Percentiles rank a stretch among this genome's conserved stretches.
These are phyloP conservation scores for Zeus faber DNA, from an alignment of 2,113 vertebrate species.

Conservation along the genomic window DNA sequence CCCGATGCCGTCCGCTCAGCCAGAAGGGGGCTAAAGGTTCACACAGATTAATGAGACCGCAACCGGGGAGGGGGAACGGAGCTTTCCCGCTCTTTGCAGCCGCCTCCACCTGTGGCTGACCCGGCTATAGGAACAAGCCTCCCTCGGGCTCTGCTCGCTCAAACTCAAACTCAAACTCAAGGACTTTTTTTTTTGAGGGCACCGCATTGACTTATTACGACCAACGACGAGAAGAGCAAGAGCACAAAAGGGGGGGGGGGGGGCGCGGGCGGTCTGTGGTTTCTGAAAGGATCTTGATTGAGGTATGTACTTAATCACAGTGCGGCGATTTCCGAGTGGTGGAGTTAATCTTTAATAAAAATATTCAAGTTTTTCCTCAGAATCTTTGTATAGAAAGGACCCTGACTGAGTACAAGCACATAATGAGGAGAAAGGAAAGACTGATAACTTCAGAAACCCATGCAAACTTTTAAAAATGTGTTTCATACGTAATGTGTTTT, in stretches of 20 bases:
- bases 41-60: conserved; percentile 26
- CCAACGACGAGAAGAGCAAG: conserved; percentile 9
- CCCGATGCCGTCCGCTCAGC: neutral
- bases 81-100: neutral
- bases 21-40: conserved; percentile 15
- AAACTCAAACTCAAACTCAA: no score
- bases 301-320: conserved; percentile 48
- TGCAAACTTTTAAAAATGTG: no score
- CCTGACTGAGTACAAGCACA: no score
- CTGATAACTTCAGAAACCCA: no score
- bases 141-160: neutral
- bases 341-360: no score
- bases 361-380: no score
- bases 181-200: conserved; percentile 13
- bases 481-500: no score
- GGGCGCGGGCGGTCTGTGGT: conserved; percentile 39
- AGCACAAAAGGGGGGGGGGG: no score
- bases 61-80: no score
- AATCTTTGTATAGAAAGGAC: no score
- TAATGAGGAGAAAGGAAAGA: no score
- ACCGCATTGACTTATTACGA: neutral
- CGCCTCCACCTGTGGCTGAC: conserved; percentile 36
- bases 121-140: conserved; percentile 4
- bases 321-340: no score
- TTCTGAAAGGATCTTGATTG: conserved; percentile 58